Evolutionary conservation across 23 tunicate species (phyloP).

Genomic region (Phallusia fumigata): DNA sequence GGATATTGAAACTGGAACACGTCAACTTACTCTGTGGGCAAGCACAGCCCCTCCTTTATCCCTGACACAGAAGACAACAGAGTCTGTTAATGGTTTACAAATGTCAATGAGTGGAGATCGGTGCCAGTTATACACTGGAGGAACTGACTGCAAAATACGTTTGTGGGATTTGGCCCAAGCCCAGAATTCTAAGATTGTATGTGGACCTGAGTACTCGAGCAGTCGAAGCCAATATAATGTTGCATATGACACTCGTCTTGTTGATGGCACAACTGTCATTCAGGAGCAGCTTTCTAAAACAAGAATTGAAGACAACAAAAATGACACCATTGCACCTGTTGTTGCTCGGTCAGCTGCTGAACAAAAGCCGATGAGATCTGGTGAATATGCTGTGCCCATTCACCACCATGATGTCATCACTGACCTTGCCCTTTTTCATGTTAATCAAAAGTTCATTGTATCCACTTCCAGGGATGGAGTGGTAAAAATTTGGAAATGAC

Average conservation of each 20-base stretch:
- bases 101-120: slow-evolving; percentile 32
- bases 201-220: slow-evolving; percentile 56
- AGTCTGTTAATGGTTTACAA: slow-evolving; percentile 78
- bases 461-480: slow-evolving; percentile 80
- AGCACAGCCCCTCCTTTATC: slow-evolving; percentile 78
- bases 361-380: slow-evolving; percentile 20
- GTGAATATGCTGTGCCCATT: slow-evolving; percentile 59
- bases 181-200: slow-evolving; percentile 55
- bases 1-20: slow-evolving; percentile 83
- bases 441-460: slow-evolving; percentile 57
- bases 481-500: slow-evolving; percentile 85
- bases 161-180: slow-evolving; percentile 69
- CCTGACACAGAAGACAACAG: slow-evolving; percentile 46
- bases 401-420: slow-evolving; percentile 82
- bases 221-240: slow-evolving; percentile 42
- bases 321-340: background rate
- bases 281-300: slow-evolving; percentile 71
- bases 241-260: slow-evolving; percentile 52
- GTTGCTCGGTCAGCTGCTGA: slow-evolving; percentile 4
- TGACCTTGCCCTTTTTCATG: slow-evolving; percentile 63
- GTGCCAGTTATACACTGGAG: slow-evolving; percentile 68
- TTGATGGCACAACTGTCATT: slow-evolving; percentile 79
- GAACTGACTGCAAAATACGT: slow-evolving; percentile 77
- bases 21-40: slow-evolving; percentile 76
- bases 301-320: background rate